Conservation (phyloP, 1,140 invertebrate genomes). For the Drosophila yakuba region DNA sequence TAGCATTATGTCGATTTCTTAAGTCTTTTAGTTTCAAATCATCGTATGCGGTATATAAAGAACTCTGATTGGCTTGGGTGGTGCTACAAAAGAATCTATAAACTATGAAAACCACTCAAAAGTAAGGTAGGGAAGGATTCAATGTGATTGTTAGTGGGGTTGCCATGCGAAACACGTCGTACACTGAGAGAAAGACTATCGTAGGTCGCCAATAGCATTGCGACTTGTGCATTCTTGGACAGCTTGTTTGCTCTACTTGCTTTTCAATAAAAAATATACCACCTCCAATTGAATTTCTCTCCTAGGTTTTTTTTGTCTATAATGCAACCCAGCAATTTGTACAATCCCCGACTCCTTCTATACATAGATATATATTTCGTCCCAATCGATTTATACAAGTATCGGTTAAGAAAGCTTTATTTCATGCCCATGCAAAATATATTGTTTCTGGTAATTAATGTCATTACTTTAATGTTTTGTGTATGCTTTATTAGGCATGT, state of each 20-base stretch:
- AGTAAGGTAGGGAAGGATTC: conserved; percentile 34
- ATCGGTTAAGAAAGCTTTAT: conserved; percentile 48
- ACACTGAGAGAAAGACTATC: conserved; percentile 29
- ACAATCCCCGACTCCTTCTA: conserved; percentile 44
- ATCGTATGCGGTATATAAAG: conserved; percentile 57
- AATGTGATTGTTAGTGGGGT: conserved; percentile 48
- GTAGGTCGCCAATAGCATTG: conserved; percentile 21
- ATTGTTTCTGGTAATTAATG: conserved; percentile 27
- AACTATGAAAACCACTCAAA: conserved; percentile 43
- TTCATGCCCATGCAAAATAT: conserved; percentile 52
- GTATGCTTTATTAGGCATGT: conserved; percentile 19
- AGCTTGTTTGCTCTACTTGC: conserved; percentile 29
- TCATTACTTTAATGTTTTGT: conserved; percentile 24
- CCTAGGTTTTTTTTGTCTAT: conserved; percentile 31
- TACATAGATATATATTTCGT: conserved; percentile 47
- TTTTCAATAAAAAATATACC: conserved; percentile 53
- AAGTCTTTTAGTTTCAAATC: conserved; percentile 78
- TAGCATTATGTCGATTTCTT: conserved; percentile 66
- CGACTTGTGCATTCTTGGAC: conserved; percentile 67
- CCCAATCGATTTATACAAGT: conserved; percentile 49
- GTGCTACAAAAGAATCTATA: conserved; percentile 22
- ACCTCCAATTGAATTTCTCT: conserved; percentile 48
- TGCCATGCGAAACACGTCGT: conserved; percentile 21
- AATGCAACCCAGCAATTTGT: conserved; percentile 67
- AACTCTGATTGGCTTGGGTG: conserved; percentile 36